A percentile compares a stretch with the other conserved stretches of the same genome.
These are phyloP conservation scores for Bugula neritina DNA, from an alignment of 2,888 invertebrate species.

Conservation along the genomic window DNA sequence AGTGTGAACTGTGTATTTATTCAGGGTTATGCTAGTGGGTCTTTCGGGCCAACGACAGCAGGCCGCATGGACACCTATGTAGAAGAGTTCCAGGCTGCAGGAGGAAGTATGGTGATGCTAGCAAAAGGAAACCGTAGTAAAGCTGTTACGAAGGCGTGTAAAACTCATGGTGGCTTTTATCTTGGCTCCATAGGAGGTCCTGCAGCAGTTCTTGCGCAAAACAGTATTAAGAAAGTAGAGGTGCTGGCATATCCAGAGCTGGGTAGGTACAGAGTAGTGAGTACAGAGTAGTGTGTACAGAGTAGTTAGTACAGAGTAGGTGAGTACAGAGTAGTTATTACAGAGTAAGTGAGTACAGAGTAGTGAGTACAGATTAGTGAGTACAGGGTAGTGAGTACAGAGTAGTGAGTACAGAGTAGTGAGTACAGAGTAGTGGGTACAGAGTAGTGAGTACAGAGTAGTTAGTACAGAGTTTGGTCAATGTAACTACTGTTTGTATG, in stretches of 20 bases:
- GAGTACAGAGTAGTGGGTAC: too few relatives aligned
- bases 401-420: too few relatives aligned
- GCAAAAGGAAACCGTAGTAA: conserved; percentile 53
- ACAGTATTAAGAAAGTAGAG: conserved; percentile 54
- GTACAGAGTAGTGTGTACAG: too few relatives aligned
- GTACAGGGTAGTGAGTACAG: too few relatives aligned
- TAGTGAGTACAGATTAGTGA: too few relatives aligned
- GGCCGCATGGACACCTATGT: conserved; percentile 55
- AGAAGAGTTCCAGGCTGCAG: conserved; percentile 50
- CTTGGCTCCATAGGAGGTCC: conserved; percentile 54
- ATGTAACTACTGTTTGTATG: too few relatives aligned
- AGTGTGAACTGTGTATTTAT: too few relatives aligned
- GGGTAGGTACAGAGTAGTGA: conserved; percentile 44
- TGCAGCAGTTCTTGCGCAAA: conserved; percentile 52
- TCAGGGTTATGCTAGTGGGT: conserved; percentile 53
- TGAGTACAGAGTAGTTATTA: too few relatives aligned
- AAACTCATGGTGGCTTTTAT: conserved; percentile 53
- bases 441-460: too few relatives aligned
- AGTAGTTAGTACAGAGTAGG: too few relatives aligned
- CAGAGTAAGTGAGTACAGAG: too few relatives aligned
- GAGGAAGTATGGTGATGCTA: conserved; percentile 53
- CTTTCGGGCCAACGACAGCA: conserved; percentile 54
- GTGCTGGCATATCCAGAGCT: conserved; percentile 52
- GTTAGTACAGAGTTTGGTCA: too few relatives aligned
- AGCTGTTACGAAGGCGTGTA: conserved; percentile 52